A percentile compares a stretch with the other conserved stretches of the same genome.
Evolutionary conservation across 1,140 invertebrate genomes (phyloP).

Genomic region (Littorina saxatilis): DNA sequence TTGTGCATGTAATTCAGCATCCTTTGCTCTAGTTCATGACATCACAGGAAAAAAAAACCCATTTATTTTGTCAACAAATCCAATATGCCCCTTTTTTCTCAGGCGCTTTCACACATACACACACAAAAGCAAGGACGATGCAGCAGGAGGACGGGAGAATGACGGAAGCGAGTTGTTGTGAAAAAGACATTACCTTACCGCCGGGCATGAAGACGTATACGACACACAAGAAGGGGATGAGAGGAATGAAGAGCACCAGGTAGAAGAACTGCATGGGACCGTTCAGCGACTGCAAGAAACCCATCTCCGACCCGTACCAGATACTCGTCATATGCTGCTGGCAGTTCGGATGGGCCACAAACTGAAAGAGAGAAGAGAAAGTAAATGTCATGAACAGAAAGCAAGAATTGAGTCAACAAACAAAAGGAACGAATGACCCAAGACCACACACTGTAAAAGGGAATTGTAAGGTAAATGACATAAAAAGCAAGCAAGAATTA

Average conservation of each 20-base stretch:
- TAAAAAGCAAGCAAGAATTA: background rate
- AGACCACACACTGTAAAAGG: background rate
- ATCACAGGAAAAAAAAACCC: no score
- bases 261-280: constrained; percentile 84
- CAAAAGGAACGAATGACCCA: background rate
- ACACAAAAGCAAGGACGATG: no score
- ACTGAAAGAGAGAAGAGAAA: constrained; percentile 75
- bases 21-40: no score
- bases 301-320: constrained; percentile 98
- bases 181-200: constrained; percentile 78
- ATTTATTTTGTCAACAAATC: no score
- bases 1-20: no score
- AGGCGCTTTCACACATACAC: no score
- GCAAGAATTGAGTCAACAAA: background rate
- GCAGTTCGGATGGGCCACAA: constrained; percentile 98
- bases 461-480: background rate
- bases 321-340: constrained; percentile 97
- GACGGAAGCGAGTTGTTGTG: background rate
- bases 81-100: no score
- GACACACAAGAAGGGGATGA: constrained; percentile 95
- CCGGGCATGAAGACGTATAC: constrained; percentile 95
- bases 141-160: no score
- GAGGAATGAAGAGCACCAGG: constrained; percentile 93
- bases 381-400: background rate
- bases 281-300: constrained; percentile 97